A percentile compares a stretch with the other conserved stretches of the same genome.
phyloP scores from a whole-genome alignment of 1,140 invertebrate genomes.

The Oedothorax gibbosus region DNA sequence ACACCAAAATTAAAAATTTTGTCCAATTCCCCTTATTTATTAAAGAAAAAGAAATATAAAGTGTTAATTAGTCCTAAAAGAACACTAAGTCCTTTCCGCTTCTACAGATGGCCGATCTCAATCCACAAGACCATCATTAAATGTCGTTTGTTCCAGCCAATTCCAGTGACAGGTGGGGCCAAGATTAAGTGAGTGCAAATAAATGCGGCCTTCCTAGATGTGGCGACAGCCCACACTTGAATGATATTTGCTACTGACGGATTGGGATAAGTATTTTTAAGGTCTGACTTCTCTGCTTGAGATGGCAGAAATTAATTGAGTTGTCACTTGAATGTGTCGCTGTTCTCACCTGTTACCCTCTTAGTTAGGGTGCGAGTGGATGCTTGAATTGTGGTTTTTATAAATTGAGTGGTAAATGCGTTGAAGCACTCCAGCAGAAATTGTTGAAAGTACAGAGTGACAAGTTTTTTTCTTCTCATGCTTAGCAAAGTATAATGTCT shows the following conservation, averaged over 20 bases:
- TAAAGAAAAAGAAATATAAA: too few species aligned
- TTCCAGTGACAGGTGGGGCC: slow-evolving; percentile 18
- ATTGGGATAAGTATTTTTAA: slow-evolving; percentile 44
- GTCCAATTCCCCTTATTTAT: too few species aligned
- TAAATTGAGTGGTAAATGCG: too few species aligned
- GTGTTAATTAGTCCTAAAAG: not conserved
- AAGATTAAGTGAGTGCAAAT: slow-evolving; percentile 47
- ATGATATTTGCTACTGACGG: slow-evolving; percentile 31
- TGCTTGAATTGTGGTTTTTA: too few species aligned
- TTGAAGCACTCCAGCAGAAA: too few species aligned
- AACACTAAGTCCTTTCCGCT: not conserved
- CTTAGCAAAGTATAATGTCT: too few species aligned
- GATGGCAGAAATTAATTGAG: slow-evolving; percentile 5
- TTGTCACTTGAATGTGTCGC: not conserved
- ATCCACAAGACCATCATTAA: slow-evolving; percentile 7
- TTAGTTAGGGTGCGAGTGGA: too few species aligned
- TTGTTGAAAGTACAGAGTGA: too few species aligned
- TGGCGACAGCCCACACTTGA: slow-evolving; percentile 28
- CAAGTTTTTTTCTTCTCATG: too few species aligned
- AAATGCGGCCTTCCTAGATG: slow-evolving; percentile 11
- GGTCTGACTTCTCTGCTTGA: not conserved
- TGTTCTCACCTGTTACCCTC: not conserved
- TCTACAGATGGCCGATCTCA: slow-evolving; percentile 7
- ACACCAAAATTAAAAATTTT: too few species aligned
- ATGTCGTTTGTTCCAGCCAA: slow-evolving; percentile 3